Evolutionary conservation across 1,140 invertebrate genomes (phyloP).

Genomic region (Antheraea mylitta): DNA sequence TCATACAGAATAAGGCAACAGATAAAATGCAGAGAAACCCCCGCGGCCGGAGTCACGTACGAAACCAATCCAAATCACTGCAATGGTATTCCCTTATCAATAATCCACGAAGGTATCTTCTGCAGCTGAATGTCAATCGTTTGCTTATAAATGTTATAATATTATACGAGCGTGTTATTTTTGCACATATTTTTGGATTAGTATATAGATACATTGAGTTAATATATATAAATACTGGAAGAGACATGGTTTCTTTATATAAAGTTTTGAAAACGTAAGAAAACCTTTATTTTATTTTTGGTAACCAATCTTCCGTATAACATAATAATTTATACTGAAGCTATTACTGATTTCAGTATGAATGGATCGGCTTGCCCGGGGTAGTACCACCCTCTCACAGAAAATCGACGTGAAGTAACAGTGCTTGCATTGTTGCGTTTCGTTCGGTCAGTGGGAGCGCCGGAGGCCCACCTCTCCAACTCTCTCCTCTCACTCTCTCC

Average conservation of each 20-base stretch:
- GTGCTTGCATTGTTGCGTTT: no score
- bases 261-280: no score
- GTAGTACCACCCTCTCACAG: no score
- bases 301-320: no score
- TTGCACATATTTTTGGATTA: not conserved
- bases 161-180: not conserved
- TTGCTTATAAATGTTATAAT: not conserved
- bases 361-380: no score
- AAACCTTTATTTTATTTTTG: no score
- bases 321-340: no score
- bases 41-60: conserved; percentile 20
- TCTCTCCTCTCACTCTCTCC: no score
- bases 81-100: conserved; percentile 23
- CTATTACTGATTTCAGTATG: no score
- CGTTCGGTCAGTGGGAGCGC: no score
- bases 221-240: not conserved
- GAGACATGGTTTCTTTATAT: not conserved
- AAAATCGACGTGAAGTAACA: no score
- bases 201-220: not conserved
- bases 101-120: conserved; percentile 16
- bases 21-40: conserved; percentile 26
- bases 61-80: conserved; percentile 32
- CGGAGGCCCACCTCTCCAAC: no score
- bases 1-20: conserved; percentile 28
- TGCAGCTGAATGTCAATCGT: conserved; percentile 24